Evolutionary conservation across 1,140 invertebrate genomes (phyloP).

Genomic region (Philotrypesis tridentata): DNA sequence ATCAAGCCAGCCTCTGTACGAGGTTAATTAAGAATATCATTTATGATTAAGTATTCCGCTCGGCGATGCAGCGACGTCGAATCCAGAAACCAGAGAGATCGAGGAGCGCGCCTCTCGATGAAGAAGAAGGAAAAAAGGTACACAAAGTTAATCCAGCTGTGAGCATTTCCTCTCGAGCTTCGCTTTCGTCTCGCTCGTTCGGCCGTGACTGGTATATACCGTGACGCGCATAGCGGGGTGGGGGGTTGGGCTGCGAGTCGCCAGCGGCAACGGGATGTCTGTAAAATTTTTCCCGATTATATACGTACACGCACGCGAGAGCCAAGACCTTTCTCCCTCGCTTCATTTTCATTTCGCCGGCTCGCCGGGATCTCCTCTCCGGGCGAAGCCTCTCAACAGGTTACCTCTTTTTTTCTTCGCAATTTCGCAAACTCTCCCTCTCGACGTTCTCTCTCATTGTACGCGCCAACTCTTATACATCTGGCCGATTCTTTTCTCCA

Average conservation of each 20-base stretch:
- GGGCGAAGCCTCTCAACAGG: slow-evolving; percentile 62
- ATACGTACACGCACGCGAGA: not conserved
- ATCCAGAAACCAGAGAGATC: not conserved
- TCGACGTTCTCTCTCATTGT: slow-evolving; percentile 14
- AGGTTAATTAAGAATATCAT: not conserved
- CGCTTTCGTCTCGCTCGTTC: not conserved
- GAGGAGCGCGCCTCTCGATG: not conserved
- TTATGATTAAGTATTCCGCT: not conserved
- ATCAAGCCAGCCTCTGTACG: not conserved
- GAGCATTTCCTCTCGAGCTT: not conserved
- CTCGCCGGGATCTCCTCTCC: slow-evolving; percentile 20
- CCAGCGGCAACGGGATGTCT: slow-evolving; percentile 51
- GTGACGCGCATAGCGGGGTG: not conserved
- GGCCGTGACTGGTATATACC: not conserved
- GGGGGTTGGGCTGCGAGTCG: too few relatives aligned
- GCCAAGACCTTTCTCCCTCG: slow-evolving; percentile 55
- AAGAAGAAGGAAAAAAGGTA: slow-evolving; percentile 3
- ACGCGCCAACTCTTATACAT: not conserved
- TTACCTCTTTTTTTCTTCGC: slow-evolving; percentile 55
- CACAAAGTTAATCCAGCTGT: slow-evolving; percentile 7
- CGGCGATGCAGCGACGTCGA: not conserved
- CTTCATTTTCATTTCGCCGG: slow-evolving; percentile 17
- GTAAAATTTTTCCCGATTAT: slow-evolving; percentile 60
- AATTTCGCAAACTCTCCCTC: slow-evolving; percentile 43
- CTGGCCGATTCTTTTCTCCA: not conserved